These are phyloP conservation scores for Labrus mixtus DNA, from an alignment of 2,113 vertebrate species.

Conservation along the genomic window DNA sequence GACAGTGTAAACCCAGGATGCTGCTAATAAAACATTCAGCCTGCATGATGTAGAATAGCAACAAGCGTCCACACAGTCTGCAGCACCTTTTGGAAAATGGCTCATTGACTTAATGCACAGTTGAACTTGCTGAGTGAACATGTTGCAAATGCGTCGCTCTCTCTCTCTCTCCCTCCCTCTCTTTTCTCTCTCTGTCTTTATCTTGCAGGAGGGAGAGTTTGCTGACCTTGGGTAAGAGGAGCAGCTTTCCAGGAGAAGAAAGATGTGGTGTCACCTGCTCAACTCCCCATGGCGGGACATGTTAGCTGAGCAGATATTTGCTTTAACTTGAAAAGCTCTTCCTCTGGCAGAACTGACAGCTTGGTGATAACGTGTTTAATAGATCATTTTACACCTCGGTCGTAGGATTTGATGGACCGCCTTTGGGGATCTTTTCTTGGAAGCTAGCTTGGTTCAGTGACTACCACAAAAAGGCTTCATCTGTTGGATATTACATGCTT, in stretches of 20 bases:
- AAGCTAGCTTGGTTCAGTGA: constrained; percentile 59
- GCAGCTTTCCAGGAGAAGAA: constrained; percentile 58
- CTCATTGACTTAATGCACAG: constrained; percentile 62
- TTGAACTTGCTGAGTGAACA: constrained; percentile 66
- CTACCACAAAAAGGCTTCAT: constrained; percentile 57
- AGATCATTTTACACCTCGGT: constrained; percentile 56
- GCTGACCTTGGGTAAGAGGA: constrained; percentile 60
- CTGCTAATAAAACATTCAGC: constrained; percentile 66
- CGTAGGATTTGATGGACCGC: constrained; percentile 72
- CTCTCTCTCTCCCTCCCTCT: constrained; percentile 56
- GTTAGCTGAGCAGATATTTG: constrained; percentile 70
- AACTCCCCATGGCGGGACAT: constrained; percentile 59
- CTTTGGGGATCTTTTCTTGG: constrained; percentile 67
- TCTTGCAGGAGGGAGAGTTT: constrained; percentile 73
- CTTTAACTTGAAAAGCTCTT: constrained; percentile 67
- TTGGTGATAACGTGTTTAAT: constrained; percentile 52
- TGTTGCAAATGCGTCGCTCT: constrained; percentile 71
- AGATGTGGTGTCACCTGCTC: constrained; percentile 69
- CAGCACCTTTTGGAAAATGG: constrained; percentile 41
- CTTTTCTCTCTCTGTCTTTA: constrained; percentile 55
- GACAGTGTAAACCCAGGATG: constrained; percentile 48
- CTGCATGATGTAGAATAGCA: constrained; percentile 55
- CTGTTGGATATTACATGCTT: constrained; percentile 69
- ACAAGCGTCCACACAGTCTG: constrained; percentile 31
- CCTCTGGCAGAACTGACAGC: constrained; percentile 55